phyloP scores from a whole-genome alignment of 2,113 vertebrate species.

The Oncorhynchus mykiss region DNA sequence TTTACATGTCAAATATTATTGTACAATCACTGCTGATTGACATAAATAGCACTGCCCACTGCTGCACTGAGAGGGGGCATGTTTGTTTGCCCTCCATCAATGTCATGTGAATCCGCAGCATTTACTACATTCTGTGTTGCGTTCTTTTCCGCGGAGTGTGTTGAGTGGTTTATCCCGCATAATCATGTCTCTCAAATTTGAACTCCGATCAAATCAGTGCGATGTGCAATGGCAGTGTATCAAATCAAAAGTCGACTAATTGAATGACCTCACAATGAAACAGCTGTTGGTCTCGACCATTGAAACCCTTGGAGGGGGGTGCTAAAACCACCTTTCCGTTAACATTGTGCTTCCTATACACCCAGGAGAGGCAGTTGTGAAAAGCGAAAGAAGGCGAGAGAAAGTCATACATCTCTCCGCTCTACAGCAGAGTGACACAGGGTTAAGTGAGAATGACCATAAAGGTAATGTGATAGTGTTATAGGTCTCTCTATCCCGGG shows the following conservation, averaged over 20 bases:
- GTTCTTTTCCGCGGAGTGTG: background rate
- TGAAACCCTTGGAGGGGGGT: background rate
- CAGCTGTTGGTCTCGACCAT: background rate
- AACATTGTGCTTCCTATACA: background rate
- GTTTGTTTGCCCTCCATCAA: background rate
- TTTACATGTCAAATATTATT: conserved; percentile 39
- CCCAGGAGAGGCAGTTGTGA: too few relatives aligned
- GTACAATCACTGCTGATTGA: conserved; percentile 30
- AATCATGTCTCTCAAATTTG: background rate
- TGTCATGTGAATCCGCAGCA: background rate
- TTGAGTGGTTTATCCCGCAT: background rate
- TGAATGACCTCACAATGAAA: too few relatives aligned
- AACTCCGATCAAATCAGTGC: background rate
- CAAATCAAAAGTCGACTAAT: background rate
- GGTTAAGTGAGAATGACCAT: too few relatives aligned
- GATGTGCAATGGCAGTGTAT: background rate
- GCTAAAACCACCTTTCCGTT: background rate
- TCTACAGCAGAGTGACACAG: background rate
- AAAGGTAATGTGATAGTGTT: too few relatives aligned
- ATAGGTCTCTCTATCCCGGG: background rate
- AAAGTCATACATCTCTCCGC: background rate
- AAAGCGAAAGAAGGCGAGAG: background rate
- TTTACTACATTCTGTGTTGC: background rate
- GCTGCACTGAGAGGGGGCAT: background rate
- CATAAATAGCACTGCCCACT: background rate